Evolutionary conservation across 2,113 vertebrate species (phyloP), one percentile per base, ranked within the genome.

Genomic region (Podiceps cristatus): DNA sequence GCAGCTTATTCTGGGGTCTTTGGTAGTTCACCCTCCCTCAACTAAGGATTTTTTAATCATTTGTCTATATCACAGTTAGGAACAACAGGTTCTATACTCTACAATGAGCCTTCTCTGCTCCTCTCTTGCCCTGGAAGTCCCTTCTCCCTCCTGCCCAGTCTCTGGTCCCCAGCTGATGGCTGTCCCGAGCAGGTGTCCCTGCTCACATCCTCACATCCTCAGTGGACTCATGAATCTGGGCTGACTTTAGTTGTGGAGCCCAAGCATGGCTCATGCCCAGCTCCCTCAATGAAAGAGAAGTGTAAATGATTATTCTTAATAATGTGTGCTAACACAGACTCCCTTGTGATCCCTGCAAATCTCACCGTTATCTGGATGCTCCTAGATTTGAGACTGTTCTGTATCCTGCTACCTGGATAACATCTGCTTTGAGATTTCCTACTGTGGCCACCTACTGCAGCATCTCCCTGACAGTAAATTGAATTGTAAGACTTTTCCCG

Each of bases 261-360:
- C 31, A 10, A n/a, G 20, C 52, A 37, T 0, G 2, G 56, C 42
- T 90, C 0, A 0, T 37, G 19, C 12, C 53, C 28, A 5, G 22
- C 19, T 77, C 44, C 18, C 49, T 37, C 56, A n/a, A 0, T 52
- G 42, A 37, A 45, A 71, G 52, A 47, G 20, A 37, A 40, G 6
- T 23, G 35, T 15, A 52, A 90, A 44, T 20, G 4, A 42, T 75
- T 24, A 2, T 52, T 62, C 29, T 28, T 22, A 18, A 20, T 33
- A 18, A 20, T 1, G 2, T 13, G n/a, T 86, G 59, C 76, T 67
- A 50, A 23, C 29, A 53, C 15, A 42, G 74, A 6, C 62, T 82
- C 50, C 13, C 5, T 27, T 33, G 16, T 47, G 42, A 66, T 55
- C 56, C 23, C 56, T 79, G 37, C 23, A 56, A 20, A 23, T 13